Conservation (phyloP, 2,113 vertebrate genomes). For the Macroglossus sobrinus region DNA sequence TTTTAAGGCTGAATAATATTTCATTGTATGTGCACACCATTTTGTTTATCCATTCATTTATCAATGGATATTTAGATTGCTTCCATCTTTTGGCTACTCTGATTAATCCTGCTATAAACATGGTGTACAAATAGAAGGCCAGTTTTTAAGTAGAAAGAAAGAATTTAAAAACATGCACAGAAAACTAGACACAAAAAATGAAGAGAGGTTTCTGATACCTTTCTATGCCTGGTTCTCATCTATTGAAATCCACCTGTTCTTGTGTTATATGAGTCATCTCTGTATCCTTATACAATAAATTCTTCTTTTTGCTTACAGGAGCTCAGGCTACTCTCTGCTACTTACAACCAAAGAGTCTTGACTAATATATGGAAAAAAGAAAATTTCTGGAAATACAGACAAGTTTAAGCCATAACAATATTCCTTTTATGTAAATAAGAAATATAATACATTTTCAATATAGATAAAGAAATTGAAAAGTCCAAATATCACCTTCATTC, state of each 20-base stretch:
- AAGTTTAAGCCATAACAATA: conserved; percentile 20
- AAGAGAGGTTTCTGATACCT: background rate
- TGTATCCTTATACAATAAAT: background rate
- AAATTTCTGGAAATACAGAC: conserved; percentile 6
- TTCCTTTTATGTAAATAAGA: background rate
- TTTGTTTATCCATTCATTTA: background rate
- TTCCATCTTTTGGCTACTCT: background rate
- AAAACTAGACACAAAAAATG: background rate
- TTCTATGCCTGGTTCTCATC: background rate
- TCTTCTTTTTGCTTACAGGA: background rate
- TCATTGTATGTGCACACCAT: background rate
- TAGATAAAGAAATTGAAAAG: background rate
- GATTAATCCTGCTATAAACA: background rate
- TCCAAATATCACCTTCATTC: too few species aligned
- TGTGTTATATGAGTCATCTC: background rate
- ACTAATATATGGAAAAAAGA: background rate
- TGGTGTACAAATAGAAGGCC: background rate
- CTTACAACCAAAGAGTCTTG: background rate
- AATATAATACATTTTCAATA: background rate
- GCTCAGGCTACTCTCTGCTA: background rate
- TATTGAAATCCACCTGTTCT: background rate
- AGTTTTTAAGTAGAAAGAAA: background rate
- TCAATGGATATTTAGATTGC: background rate
- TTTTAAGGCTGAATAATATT: background rate
- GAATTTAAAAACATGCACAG: background rate